Percentiles rank a stretch among this genome's conserved stretches.
These are phyloP conservation scores for Plectropomus leopardus DNA, from an alignment of 2,113 vertebrate species.

Conservation along the genomic window DNA sequence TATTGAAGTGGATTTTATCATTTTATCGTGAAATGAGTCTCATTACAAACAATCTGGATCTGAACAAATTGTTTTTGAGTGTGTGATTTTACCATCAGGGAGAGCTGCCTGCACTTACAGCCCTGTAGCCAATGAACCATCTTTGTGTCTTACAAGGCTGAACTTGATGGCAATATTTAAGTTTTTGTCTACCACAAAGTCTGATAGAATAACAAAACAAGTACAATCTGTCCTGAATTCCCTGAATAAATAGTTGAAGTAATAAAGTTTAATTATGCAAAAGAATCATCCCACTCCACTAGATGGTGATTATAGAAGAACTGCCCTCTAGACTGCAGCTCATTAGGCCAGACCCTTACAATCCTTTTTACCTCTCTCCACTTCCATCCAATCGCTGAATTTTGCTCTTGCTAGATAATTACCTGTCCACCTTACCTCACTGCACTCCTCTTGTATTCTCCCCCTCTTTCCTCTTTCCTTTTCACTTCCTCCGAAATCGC, in stretches of 20 bases:
- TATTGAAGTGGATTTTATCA: not conserved
- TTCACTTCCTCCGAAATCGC: constrained; percentile 22
- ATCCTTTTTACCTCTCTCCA: constrained; percentile 14
- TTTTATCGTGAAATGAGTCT: not conserved
- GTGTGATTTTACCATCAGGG: not conserved
- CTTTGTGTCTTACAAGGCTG: not conserved
- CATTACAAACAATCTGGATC: not conserved
- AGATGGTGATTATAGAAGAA: constrained; percentile 38
- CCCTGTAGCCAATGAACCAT: not conserved
- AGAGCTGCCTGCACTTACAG: not conserved
- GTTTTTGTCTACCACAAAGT: not conserved
- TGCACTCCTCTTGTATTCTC: constrained; percentile 6
- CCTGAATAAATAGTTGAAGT: not conserved
- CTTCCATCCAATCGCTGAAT: constrained; percentile 25
- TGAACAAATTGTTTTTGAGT: not conserved
- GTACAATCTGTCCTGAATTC: constrained; percentile 1
- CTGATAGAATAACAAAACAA: not conserved
- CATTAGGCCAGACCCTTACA: constrained; percentile 55
- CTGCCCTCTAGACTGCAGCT: constrained; percentile 37
- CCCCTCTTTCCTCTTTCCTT: not conserved
- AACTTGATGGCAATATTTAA: not conserved
- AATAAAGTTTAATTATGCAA: constrained; percentile 14
- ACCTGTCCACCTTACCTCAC: constrained; percentile 57
- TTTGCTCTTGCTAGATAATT: constrained; percentile 51
- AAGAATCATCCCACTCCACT: constrained; percentile 21